These are phyloP conservation scores for Nephila pilipes DNA, from an alignment of 1,140 invertebrate genomes.

Conservation along the genomic window DNA sequence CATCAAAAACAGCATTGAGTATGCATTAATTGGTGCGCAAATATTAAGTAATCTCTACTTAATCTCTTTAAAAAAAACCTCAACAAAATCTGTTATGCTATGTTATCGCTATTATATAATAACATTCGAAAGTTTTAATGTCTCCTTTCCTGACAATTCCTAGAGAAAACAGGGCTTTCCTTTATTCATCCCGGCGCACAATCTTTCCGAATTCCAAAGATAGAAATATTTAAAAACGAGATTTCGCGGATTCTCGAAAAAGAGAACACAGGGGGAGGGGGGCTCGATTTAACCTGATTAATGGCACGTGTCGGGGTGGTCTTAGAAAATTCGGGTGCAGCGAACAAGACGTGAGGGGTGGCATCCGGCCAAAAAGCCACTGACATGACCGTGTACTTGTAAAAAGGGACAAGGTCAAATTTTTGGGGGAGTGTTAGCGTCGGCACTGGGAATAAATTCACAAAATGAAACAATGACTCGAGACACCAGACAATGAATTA, in stretches of 20 bases:
- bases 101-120: too few species aligned
- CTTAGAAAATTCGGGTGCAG: conserved; percentile 28
- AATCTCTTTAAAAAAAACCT: too few species aligned
- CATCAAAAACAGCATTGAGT: too few species aligned
- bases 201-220: background rate
- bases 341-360: conserved; percentile 18
- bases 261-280: background rate
- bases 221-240: conserved; percentile 20
- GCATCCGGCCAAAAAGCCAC: conserved; percentile 45
- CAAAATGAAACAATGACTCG: background rate
- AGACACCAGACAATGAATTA: too few species aligned
- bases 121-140: too few species aligned
- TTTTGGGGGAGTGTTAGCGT: background rate
- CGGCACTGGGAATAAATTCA: background rate
- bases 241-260: background rate
- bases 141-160: too few species aligned
- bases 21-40: too few species aligned
- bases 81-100: too few species aligned
- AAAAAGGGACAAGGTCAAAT: conserved; percentile 46
- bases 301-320: conserved; percentile 29
- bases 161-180: too few species aligned
- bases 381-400: conserved; percentile 51
- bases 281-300: conserved; percentile 28
- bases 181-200: too few species aligned
- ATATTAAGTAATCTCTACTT: too few species aligned